A percentile compares a stretch with the other conserved stretches of the same genome.
These are phyloP conservation scores for Metallyticus violacea DNA, from an alignment of 2,888 invertebrate species.

Conservation along the genomic window DNA sequence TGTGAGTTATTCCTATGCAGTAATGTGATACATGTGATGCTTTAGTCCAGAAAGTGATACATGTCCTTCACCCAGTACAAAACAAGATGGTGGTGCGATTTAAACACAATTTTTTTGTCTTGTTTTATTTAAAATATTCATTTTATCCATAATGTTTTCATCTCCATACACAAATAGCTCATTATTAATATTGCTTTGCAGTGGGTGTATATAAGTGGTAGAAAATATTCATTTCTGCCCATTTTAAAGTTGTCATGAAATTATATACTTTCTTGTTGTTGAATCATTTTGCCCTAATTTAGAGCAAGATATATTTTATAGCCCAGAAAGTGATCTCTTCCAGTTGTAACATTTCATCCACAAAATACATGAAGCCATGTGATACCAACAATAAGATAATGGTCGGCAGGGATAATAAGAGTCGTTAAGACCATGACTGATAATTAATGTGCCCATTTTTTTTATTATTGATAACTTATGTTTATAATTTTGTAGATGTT, in stretches of 20 bases:
- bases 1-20: no score
- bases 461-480: slow-evolving; percentile 3
- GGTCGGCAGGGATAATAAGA: slow-evolving; percentile 30
- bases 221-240: background rate
- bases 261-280: background rate
- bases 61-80: background rate
- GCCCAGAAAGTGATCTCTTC: background rate
- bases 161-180: background rate
- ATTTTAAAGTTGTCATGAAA: background rate
- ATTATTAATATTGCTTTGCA: background rate
- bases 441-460: slow-evolving; percentile 17
- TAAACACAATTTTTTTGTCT: background rate
- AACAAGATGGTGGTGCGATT: background rate
- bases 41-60: background rate
- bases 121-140: background rate
- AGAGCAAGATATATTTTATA: background rate
- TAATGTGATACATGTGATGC: no score
- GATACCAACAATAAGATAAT: background rate
- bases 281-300: background rate
- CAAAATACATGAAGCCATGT: background rate
- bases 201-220: background rate
- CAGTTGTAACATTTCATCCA: background rate
- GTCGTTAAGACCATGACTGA: slow-evolving; percentile 31
- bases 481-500: slow-evolving; percentile 17
- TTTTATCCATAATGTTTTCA: background rate